phyloP scores from a whole-genome alignment of 2,797 vertebrate species.

The Oreochromis mossambicus region DNA sequence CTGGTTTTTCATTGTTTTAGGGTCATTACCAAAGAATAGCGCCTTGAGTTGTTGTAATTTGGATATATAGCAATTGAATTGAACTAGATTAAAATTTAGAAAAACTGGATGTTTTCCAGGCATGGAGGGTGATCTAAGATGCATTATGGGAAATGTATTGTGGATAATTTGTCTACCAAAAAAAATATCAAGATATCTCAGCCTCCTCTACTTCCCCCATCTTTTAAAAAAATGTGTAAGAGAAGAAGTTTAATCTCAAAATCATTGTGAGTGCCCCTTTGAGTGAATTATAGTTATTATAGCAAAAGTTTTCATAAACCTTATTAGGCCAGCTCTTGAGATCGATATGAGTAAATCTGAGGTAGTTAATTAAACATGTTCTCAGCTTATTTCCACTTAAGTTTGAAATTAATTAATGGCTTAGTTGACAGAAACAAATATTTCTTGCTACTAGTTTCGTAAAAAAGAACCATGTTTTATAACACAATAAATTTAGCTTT shows the following conservation, averaged over 20 bases:
- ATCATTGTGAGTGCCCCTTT: background rate
- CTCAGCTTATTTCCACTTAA: background rate
- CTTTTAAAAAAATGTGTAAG: background rate
- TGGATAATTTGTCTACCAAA: fast-evolving
- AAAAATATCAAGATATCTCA: background rate
- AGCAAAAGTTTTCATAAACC: background rate
- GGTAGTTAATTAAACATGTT: background rate
- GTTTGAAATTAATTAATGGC: background rate
- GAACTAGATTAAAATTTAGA: background rate
- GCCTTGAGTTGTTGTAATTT: background rate
- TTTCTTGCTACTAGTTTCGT: background rate
- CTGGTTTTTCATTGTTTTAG: too few relatives aligned
- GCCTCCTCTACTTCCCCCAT: background rate
- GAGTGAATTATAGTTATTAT: background rate
- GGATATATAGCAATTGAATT: background rate
- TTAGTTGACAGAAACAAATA: background rate
- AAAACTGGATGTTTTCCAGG: background rate
- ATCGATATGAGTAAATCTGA: background rate
- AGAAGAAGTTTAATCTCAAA: background rate
- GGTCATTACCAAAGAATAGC: too few relatives aligned
- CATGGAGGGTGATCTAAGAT: background rate
- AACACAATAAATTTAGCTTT: background rate
- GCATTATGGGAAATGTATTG: background rate
- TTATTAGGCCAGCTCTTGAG: background rate
- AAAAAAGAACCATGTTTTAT: background rate